Conservation (phyloP, 2,797 vertebrate species). For the Zenarchopterus dispar region DNA sequence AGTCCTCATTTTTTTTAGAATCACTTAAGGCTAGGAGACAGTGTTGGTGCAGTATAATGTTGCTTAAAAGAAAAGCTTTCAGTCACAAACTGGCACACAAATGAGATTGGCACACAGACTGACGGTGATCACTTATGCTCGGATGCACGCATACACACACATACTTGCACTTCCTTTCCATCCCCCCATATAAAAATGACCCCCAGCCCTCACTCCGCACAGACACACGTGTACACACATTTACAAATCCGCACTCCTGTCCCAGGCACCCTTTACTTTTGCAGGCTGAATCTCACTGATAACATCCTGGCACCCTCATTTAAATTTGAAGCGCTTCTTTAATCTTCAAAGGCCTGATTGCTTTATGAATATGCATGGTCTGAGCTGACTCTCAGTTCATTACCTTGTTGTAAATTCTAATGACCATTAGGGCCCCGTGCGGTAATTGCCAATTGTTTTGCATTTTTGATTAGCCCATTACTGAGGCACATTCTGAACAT, state of each 20-base stretch:
- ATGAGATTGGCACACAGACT: constrained; percentile 18
- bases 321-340: constrained; percentile 99
- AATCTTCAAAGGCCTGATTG: constrained; percentile 99
- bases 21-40: constrained; percentile 48
- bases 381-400: constrained; percentile 99
- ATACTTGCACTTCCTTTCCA: constrained; percentile 51
- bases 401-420: constrained; percentile 99
- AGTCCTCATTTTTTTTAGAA: constrained; percentile 62
- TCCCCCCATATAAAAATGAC: constrained; percentile 55
- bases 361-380: constrained; percentile 99
- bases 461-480: constrained; percentile 99
- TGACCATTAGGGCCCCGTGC: constrained; percentile 99
- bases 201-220: constrained; percentile 48
- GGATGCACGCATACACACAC: constrained; percentile 28
- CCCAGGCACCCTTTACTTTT: constrained; percentile 85
- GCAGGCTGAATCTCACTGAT: constrained; percentile 99
- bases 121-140: constrained; percentile 47
- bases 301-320: constrained; percentile 99
- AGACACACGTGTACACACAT: constrained; percentile 26
- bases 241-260: constrained; percentile 67
- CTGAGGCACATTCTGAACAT: constrained; percentile 98
- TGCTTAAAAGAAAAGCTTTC: constrained; percentile 40
- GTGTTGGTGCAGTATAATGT: constrained; percentile 20
- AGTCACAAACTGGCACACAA: constrained; percentile 34
- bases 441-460: constrained; percentile 99